Base-by-base conservation (phyloP, 2,888 invertebrate species). In the Eupithecia insigniata region DNA sequence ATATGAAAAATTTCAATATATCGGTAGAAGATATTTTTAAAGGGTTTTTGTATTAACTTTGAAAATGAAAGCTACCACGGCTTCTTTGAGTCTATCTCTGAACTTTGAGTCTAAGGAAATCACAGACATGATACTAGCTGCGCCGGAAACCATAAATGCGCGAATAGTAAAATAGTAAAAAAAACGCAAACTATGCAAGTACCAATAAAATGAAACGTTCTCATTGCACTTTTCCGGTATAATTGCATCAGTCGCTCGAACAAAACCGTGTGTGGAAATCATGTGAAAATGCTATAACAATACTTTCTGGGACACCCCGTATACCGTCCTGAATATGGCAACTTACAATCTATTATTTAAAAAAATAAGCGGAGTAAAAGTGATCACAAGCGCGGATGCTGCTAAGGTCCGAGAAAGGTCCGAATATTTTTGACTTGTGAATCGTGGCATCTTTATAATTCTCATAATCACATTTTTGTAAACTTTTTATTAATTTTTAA, bases 221-320 rank as follows among this genome's bases (percentile, higher is more conserved):
- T 78, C 77, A 78, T 79, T 83, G 76, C 78, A 78, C 74, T 77
- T 78, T 84, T 84, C 84, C 83, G 81, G 82, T 78, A 79, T 79
- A 80, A 80, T 82, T 85, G 83, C 80, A 82, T 70, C 76, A 77
- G 70, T 73, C 78, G 76, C 67, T 74, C 78, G 76, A 84, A 84
- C 85, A 89, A 87, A 86, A 85, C 83, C 84, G 84, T 82, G 83
- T 81, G 82, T 81, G 81, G 87, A 89, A 90, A 89, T 86, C 85
- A 87, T 89, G 90, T 85, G 90, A 90, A 89, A 86, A 85, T 78
- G 73, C 72, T 77, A 83, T 80, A 84, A 87, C 86, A 88, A 86
- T 85, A 80, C 70, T 69, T 71, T 69, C 66, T 73, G 61, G 66
- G 65, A 73, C 67, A 70, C 61, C 82, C 79, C 80, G 77, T 80